phyloP scores from a whole-genome alignment of 1,140 invertebrate species.

The Drosophila ironensis region DNA sequence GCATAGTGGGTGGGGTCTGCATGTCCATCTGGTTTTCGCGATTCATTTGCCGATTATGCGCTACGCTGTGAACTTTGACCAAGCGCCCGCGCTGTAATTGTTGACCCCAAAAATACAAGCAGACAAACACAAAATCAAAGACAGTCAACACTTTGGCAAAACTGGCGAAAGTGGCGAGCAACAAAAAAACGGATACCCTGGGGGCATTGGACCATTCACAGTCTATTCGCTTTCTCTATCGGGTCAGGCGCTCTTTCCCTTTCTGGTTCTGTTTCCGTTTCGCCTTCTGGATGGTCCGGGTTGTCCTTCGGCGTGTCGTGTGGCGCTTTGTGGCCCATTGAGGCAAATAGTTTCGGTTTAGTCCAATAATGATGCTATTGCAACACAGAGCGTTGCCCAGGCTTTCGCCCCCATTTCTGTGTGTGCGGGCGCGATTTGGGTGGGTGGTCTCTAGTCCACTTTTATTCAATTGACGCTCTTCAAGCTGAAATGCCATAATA shows the following conservation, averaged over 20 bases:
- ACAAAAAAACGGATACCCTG: constrained; percentile 64
- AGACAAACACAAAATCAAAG: constrained; percentile 77
- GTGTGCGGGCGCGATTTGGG: neutral
- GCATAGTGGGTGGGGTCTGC: too few relatives aligned
- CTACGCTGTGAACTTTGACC: constrained; percentile 18
- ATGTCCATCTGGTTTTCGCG: constrained; percentile 15
- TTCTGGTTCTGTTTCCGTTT: neutral
- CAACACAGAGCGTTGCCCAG: constrained; percentile 37
- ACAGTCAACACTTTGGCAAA: constrained; percentile 72
- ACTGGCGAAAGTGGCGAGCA: constrained; percentile 68
- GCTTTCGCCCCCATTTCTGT: neutral
- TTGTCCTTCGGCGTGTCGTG: constrained; percentile 40
- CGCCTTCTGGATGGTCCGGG: neutral
- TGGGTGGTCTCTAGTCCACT: constrained; percentile 49
- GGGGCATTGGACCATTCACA: constrained; percentile 61
- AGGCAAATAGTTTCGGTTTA: constrained; percentile 77
- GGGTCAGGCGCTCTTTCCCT: neutral
- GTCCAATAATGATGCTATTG: constrained; percentile 75
- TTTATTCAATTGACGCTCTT: constrained; percentile 75
- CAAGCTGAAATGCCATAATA: constrained; percentile 74
- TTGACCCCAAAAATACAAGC: constrained; percentile 12
- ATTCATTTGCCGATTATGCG: constrained; percentile 36
- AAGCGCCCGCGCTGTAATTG: constrained; percentile 30
- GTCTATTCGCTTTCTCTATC: neutral
- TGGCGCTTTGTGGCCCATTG: constrained; percentile 71